Conservation (phyloP, 1,140 invertebrate species). For the Melanaphis sacchari region DNA sequence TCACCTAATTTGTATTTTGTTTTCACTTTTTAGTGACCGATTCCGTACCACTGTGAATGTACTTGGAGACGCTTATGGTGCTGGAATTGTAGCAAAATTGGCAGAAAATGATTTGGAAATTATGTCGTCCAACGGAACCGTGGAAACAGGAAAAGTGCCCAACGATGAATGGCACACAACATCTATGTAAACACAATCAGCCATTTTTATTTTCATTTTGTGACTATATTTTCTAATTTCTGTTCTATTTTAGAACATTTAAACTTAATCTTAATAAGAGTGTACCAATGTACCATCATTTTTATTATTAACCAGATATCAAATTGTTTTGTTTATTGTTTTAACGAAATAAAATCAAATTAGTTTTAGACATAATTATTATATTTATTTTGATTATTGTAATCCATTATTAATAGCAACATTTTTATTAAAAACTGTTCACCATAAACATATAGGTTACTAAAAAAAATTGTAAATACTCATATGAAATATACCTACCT, state of each 20-base stretch:
- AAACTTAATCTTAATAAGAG: constrained; percentile 32
- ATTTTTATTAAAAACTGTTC: constrained; percentile 10
- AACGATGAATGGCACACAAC: constrained; percentile 56
- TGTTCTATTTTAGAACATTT: constrained; percentile 33
- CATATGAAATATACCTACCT: constrained; percentile 23
- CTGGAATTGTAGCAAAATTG: constrained; percentile 83
- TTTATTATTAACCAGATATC: constrained; percentile 14
- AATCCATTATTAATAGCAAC: not conserved
- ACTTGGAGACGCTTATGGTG: constrained; percentile 84
- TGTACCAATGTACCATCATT: not conserved
- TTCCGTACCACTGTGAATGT: constrained; percentile 90
- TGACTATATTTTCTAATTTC: constrained; percentile 21
- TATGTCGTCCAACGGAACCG: constrained; percentile 2
- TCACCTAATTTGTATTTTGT: not conserved
- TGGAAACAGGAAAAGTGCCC: not conserved
- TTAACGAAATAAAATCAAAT: constrained; percentile 39
- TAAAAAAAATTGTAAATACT: constrained; percentile 39
- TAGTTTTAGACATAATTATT: constrained; percentile 15
- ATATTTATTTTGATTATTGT: constrained; percentile 8
- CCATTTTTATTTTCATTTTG: constrained; percentile 5
- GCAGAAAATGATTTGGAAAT: constrained; percentile 74
- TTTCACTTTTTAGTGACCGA: constrained; percentile 74
- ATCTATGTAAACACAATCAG: constrained; percentile 47
- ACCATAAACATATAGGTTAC: not conserved
- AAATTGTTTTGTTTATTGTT: constrained; percentile 36